These are phyloP conservation scores for Sporophila hypoxantha DNA, from an alignment of 2,113 vertebrate genomes.

Conservation along the genomic window DNA sequence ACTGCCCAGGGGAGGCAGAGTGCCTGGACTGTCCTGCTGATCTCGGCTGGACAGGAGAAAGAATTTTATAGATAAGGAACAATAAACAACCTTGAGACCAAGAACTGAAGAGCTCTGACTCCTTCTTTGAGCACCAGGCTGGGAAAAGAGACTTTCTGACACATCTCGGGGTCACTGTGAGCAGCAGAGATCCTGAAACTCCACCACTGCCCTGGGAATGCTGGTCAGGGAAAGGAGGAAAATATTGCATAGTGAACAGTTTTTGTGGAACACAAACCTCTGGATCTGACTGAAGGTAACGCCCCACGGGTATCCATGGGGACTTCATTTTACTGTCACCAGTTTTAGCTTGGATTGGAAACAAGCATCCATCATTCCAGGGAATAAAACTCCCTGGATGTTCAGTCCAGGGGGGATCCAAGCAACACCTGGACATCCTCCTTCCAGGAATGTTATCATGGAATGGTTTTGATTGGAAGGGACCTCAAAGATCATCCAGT, in stretches of 20 bases:
- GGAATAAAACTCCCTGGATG: not conserved
- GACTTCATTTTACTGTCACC: fast-evolving
- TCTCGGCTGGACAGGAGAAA: no score
- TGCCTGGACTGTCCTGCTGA: no score
- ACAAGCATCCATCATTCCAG: not conserved
- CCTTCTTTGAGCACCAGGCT: no score
- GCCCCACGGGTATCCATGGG: fast-evolving
- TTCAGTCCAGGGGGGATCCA: not conserved
- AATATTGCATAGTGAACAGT: not conserved
- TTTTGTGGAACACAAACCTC: not conserved
- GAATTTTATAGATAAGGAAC: no score
- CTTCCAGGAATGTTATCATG: not conserved
- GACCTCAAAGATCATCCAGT: fast-evolving
- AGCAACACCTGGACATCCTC: no score
- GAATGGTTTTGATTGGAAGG: not conserved
- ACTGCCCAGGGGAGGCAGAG: no score
- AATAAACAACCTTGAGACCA: no score
- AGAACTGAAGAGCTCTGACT: no score
- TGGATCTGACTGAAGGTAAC: not conserved
- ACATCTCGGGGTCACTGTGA: no score
- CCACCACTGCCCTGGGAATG: not conserved
- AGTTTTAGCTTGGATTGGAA: not conserved
- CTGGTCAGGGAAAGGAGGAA: not conserved
- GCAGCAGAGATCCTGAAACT: no score
- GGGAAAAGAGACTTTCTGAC: no score